Percentiles rank a stretch among this genome's conserved stretches.
Conservation (phyloP, 2,888 invertebrate species). For the Molanna angustata region DNA sequence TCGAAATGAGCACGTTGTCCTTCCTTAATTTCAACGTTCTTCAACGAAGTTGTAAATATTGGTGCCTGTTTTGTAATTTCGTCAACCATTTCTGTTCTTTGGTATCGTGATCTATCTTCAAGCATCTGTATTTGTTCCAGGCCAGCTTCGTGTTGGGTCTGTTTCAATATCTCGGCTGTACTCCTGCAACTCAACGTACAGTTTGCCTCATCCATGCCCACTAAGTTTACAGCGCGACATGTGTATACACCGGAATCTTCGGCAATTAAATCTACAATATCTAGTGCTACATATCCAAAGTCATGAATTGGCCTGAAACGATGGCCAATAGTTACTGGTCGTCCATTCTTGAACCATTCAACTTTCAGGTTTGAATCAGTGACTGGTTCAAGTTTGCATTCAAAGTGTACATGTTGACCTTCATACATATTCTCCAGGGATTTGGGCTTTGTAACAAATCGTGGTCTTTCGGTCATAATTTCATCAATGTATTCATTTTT, state of each 20-base stretch:
- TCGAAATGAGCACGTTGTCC: slow-evolving; percentile 94
- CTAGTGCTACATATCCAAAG: slow-evolving; percentile 97
- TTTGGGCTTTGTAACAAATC: slow-evolving; percentile 84
- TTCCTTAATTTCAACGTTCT: slow-evolving; percentile 90
- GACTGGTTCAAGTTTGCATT: slow-evolving; percentile 95
- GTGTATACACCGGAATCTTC: slow-evolving; percentile 95
- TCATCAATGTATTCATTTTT: slow-evolving; percentile 80
- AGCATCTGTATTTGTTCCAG: slow-evolving; percentile 86
- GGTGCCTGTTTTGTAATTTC: slow-evolving; percentile 89
- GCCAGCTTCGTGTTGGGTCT: slow-evolving; percentile 84
- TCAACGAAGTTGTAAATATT: slow-evolving; percentile 88
- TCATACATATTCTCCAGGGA: slow-evolving; percentile 82
- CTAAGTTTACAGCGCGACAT: slow-evolving; percentile 85
- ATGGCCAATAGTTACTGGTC: slow-evolving; percentile 90
- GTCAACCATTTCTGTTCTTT: slow-evolving; percentile 70
- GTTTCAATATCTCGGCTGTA: slow-evolving; percentile 77
- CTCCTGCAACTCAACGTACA: slow-evolving; percentile 71
- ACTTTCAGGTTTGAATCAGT: slow-evolving; percentile 95
- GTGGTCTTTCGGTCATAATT: slow-evolving; percentile 76
- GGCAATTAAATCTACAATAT: slow-evolving; percentile 92
- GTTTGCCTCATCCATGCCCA: slow-evolving; percentile 84
- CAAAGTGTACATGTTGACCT: slow-evolving; percentile 93
- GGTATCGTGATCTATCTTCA: slow-evolving; percentile 79
- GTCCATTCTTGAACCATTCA: slow-evolving; percentile 95
- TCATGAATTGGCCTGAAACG: slow-evolving; percentile 96